Conservation (phyloP, 2,113 vertebrate species). For the Zosterops pallidus region DNA sequence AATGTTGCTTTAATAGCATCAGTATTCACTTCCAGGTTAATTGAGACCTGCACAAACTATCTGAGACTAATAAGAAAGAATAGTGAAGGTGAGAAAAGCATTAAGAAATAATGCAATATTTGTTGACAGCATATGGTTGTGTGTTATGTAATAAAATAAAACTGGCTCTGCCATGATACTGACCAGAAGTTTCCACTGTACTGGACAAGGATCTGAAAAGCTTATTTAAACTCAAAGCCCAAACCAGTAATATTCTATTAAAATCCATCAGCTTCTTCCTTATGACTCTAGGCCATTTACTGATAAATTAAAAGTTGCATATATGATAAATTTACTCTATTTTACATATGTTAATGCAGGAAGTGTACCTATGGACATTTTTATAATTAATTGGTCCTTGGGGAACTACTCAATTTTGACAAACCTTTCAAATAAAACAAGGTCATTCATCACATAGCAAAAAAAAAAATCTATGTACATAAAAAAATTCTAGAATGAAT, state of each 20-base stretch:
- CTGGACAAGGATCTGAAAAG: background rate
- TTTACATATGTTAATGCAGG: background rate
- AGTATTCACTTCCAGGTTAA: background rate
- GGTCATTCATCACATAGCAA: background rate
- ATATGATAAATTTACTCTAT: background rate
- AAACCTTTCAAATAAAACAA: background rate
- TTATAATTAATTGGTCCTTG: background rate
- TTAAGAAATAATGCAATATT: background rate
- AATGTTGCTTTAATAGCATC: background rate
- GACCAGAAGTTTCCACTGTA: background rate
- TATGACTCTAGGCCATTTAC: background rate
- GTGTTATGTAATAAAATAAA: background rate
- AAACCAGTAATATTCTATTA: background rate
- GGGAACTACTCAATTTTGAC: background rate
- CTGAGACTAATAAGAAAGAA: background rate
- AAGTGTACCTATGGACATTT: background rate
- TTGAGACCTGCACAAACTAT: background rate
- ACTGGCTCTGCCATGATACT: background rate
- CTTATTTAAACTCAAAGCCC: background rate
- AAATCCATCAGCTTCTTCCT: background rate
- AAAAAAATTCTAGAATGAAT: background rate
- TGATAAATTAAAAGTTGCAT: background rate
- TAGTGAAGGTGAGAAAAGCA: background rate
- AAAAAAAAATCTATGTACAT: background rate
- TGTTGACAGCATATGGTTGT: background rate